Evolutionary conservation across 2,888 invertebrate genomes (phyloP).

Genomic region (Drosophila barbarae): DNA sequence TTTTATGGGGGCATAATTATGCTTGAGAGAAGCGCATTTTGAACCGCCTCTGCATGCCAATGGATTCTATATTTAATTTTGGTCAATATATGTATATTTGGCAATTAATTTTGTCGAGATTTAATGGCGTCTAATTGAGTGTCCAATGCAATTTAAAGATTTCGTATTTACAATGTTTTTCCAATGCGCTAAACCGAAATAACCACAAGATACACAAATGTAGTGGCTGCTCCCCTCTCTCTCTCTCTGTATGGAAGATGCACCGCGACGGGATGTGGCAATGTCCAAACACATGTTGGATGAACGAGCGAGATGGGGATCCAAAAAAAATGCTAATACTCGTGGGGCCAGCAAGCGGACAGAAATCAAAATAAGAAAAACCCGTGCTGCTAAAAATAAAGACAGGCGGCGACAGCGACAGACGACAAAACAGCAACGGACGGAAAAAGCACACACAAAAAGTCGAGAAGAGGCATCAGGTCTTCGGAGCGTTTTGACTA

Average conservation of each 20-base stretch:
- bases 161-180: conserved; percentile 27
- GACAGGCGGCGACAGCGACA: conserved; percentile 47
- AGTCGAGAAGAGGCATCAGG: conserved; percentile 45
- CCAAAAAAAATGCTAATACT: conserved; percentile 58
- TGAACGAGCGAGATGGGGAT: conserved; percentile 35
- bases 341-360: conserved; percentile 19
- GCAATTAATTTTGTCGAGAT: conserved; percentile 6
- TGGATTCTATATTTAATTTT: conserved; percentile 8
- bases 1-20: background rate
- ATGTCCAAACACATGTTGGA: conserved; percentile 72
- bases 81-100: conserved; percentile 13
- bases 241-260: conserved; percentile 37
- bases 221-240: conserved; percentile 8
- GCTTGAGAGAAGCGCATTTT: background rate
- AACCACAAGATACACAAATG: conserved; percentile 21
- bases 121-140: conserved; percentile 20
- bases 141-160: conserved; percentile 29
- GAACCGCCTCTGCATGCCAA: conserved; percentile 1
- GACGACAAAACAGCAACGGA: conserved; percentile 29
- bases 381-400: conserved; percentile 64
- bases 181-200: conserved; percentile 46
- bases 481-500: conserved; percentile 40
- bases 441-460: conserved; percentile 47
- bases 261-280: conserved; percentile 45
- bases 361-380: conserved; percentile 66